Evolutionary conservation across 1,140 invertebrate genomes (phyloP).

Genomic region (Philotrypesis tridentata): DNA sequence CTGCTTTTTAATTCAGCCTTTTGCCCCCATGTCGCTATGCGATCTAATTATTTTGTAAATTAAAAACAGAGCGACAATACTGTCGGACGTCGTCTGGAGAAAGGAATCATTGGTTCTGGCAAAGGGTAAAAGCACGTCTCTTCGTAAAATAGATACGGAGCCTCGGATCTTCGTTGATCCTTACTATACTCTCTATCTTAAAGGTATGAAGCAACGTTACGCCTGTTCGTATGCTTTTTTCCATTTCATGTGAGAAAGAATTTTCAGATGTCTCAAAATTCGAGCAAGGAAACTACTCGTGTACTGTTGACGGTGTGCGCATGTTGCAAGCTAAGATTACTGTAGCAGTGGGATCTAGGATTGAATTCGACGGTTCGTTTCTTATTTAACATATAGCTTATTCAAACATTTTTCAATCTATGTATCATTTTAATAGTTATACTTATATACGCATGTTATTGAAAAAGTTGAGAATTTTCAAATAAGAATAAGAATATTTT

Average conservation of each 20-base stretch:
- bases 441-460: too few species aligned
- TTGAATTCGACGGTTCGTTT: constrained; percentile 67
- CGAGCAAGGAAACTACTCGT: constrained; percentile 76
- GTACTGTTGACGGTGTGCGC: constrained; percentile 71
- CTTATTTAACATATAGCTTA: neutral
- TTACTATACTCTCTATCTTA: constrained; percentile 76
- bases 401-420: too few species aligned
- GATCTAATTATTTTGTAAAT: constrained; percentile 5
- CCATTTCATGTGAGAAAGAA: neutral
- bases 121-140: constrained; percentile 66
- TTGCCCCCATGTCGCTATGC: neutral
- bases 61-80: constrained; percentile 68
- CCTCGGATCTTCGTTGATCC: constrained; percentile 74
- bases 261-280: constrained; percentile 69
- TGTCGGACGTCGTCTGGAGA: constrained; percentile 72
- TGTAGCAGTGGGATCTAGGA: constrained; percentile 68
- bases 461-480: too few species aligned
- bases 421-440: neutral
- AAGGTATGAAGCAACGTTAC: constrained; percentile 49
- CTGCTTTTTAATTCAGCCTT: constrained; percentile 15
- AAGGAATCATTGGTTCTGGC: constrained; percentile 68
- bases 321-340: constrained; percentile 73
- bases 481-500: too few species aligned
- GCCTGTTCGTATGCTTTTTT: too few species aligned
- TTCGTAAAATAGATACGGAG: constrained; percentile 67